These are phyloP conservation scores for Gyps fulvus DNA, from an alignment of 2,113 vertebrate species.

Conservation along the genomic window DNA sequence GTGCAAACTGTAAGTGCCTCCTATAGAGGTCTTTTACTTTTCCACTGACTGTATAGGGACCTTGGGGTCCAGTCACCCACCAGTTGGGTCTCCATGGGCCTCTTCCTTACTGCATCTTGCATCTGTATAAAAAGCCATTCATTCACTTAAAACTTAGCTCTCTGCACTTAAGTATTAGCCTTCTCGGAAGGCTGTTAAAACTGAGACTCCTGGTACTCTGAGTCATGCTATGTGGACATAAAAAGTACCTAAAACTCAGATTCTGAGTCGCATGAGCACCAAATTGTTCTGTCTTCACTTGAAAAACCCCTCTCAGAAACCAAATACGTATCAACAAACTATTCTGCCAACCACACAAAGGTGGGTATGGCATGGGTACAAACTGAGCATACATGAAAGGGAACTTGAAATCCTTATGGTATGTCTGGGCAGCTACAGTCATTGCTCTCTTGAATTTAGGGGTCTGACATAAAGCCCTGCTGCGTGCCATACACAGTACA, in stretches of 20 bases:
- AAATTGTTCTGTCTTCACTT: background rate
- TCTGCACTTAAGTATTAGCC: background rate
- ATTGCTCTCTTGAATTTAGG: background rate
- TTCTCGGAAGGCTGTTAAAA: background rate
- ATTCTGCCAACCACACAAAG: background rate
- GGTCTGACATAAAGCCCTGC: background rate
- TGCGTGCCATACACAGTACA: too few species aligned
- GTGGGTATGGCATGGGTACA: background rate
- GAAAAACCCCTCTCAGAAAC: background rate
- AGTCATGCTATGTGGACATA: background rate
- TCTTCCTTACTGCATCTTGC: background rate
- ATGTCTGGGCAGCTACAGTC: background rate
- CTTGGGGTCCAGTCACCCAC: background rate
- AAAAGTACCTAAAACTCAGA: background rate
- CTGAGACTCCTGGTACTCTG: background rate
- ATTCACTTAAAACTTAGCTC: background rate
- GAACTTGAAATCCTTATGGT: background rate
- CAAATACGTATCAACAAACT: background rate
- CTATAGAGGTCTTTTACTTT: background rate
- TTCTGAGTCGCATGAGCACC: background rate
- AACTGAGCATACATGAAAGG: background rate
- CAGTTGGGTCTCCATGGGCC: background rate
- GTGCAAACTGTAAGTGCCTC: background rate
- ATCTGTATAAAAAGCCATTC: background rate
- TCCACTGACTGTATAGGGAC: background rate